Base-by-base conservation (phyloP, 2,113 vertebrate species). In the Sterna hirundo region DNA sequence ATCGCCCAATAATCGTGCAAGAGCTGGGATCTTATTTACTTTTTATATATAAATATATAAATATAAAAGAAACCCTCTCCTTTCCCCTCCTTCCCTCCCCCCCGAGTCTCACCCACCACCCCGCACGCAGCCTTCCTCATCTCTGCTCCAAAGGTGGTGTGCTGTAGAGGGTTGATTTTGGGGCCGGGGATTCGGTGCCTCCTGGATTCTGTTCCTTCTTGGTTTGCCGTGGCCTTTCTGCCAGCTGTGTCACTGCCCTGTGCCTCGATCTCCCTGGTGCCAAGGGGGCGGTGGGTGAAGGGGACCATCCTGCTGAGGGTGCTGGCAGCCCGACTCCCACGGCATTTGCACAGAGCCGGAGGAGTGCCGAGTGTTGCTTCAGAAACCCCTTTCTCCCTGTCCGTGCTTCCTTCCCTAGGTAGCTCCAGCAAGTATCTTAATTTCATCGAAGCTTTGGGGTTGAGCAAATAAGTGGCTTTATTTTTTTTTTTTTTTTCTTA, bases 21-120 rank as follows among this genome's bases (percentile, higher is more conserved):
- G 95, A 97, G 95, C 96, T 96, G 95, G 93, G 91, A 97, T 93
- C 92, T 97, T 96, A 96, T 86, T 96, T 97, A 95, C 92, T 95
- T 96, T 92, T 96, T 95, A 96, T 93, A 94, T 90, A 94, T 80
- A 84, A 94, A 91, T 94, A 90, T 75, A 94, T 90, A 71, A 93
- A 54, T 95, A 94, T 90, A 88, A 84, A 78, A 94, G 38, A 79
- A 91, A 62, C 51, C 60, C 62, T 40, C 29, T 52, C 62, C 58
- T 40, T 29, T 52, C 58, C 61, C 32, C 17, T 42, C 15, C 14
- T 40, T 42, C 13, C 19, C 42, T n/a, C 44, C 66, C 58, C 72
- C 0, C n/a, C n/a, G n/a, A n/a, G 0, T 84, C 86, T 94, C 26
- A 2, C 80, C 91, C 76, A 29, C 69, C 69, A 5, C 54, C 55